These are phyloP conservation scores for Sphenodon punctatus DNA, from an alignment of 2,797 vertebrate genomes.

Conservation along the genomic window DNA sequence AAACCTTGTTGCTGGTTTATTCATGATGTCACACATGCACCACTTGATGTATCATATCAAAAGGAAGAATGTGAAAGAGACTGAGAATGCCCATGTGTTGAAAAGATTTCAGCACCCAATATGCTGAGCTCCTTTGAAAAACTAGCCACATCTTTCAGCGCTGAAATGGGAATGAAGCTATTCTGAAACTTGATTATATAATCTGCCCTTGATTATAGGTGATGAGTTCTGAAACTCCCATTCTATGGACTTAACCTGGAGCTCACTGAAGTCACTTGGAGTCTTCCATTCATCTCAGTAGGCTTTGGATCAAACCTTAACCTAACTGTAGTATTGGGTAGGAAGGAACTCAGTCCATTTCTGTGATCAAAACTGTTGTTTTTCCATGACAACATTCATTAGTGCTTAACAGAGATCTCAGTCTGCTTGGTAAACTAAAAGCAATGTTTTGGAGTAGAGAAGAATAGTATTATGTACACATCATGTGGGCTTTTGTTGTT, in stretches of 20 bases:
- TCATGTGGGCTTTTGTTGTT: not conserved
- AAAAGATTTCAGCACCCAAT: no score
- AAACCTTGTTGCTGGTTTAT: no score
- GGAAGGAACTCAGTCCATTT: not conserved
- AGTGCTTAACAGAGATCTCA: not conserved
- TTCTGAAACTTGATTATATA: no score
- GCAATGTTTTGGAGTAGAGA: not conserved
- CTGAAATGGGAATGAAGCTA: no score
- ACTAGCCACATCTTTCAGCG: no score
- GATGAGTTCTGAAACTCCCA: no score
- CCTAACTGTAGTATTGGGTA: not conserved
- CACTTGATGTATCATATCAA: no score
- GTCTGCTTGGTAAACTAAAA: not conserved
- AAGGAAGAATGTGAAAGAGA: no score
- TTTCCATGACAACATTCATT: not conserved
- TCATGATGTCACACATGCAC: no score
- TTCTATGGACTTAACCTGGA: not conserved
- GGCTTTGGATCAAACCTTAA: not conserved
- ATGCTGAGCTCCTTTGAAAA: no score
- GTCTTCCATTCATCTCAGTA: not conserved
- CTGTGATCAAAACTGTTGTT: not conserved
- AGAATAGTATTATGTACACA: not conserved
- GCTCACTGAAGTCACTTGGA: not conserved
- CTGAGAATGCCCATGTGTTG: no score
- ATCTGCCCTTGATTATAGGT: no score